Conservation (phyloP, 37 sponge, comb jelly and placozoan genomes). For the Chondrosia reniformis region DNA sequence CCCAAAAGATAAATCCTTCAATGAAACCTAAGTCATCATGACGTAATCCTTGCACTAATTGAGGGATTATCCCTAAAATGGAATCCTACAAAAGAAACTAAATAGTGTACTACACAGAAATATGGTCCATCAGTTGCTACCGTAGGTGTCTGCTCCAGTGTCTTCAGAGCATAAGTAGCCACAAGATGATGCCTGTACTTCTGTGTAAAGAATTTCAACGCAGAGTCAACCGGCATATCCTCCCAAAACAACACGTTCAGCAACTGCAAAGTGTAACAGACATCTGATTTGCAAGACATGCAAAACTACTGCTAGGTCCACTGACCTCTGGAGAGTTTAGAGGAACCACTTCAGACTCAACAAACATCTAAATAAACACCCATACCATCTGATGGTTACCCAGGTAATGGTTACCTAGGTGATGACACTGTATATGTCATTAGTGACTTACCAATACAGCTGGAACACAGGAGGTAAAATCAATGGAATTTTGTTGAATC, state of each 20-base stretch:
- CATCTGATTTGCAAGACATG: no score
- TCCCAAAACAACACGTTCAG: slow-evolving; percentile 78
- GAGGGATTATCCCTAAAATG: slow-evolving; percentile 86
- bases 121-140: no score
- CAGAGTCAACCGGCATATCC: slow-evolving; percentile 50
- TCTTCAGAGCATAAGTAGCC: slow-evolving; percentile 72
- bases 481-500: slow-evolving; percentile 37
- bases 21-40: slow-evolving; percentile 65
- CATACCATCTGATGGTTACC: no score
- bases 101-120: no score
- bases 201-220: slow-evolving; percentile 64
- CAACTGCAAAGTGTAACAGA: no score
- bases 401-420: no score
- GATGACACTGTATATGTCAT: no score
- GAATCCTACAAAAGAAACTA: slow-evolving; percentile 43
- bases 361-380: slow-evolving; percentile 10
- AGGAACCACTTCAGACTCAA: slow-evolving; percentile 16
- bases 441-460: slow-evolving; percentile 41
- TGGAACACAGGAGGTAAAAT: no score
- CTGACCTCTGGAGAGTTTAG: slow-evolving; percentile 18
- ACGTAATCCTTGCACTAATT: slow-evolving; percentile 88
- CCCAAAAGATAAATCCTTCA: slow-evolving; percentile 19
- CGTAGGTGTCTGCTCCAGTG: slow-evolving; percentile 56
- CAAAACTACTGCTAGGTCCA: no score
- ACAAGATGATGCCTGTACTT: slow-evolving; percentile 71